Conservation (phyloP, 2,888 invertebrate genomes). For the Dolomedes plantarius region DNA sequence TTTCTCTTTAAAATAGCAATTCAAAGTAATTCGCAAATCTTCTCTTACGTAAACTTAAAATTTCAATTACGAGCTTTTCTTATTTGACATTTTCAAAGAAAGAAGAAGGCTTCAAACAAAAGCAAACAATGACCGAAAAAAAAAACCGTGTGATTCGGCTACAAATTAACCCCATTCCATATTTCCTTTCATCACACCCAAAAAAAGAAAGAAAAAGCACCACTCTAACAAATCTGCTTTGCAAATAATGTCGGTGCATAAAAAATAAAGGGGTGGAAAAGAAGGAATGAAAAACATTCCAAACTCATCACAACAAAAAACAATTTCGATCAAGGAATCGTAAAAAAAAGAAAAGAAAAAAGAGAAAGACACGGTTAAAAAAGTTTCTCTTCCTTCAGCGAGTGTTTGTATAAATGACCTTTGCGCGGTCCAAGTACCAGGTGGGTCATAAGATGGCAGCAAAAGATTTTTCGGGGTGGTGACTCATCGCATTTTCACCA, state of each 20-base stretch:
- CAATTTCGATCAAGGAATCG: background rate
- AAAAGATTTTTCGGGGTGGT: background rate
- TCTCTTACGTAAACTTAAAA: too few relatives aligned
- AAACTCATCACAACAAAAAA: background rate
- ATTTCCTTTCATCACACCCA: background rate
- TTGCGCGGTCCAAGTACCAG: background rate
- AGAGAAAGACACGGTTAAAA: background rate
- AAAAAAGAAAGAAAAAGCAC: background rate
- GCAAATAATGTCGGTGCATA: background rate
- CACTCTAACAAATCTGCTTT: background rate
- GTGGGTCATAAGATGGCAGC: background rate
- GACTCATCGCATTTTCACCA: conserved; percentile 3
- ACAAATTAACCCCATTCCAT: background rate
- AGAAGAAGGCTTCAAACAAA: too few relatives aligned
- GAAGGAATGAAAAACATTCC: background rate
- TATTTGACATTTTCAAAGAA: too few relatives aligned
- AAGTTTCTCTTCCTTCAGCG: background rate
- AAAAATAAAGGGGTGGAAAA: background rate
- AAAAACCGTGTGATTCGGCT: too few relatives aligned
- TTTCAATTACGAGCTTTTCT: too few relatives aligned
- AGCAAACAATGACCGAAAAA: too few relatives aligned
- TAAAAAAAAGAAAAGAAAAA: too few relatives aligned
- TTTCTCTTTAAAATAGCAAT: too few relatives aligned
- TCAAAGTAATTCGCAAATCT: too few relatives aligned
- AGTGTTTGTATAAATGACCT: background rate